Evolutionary conservation across 1,140 invertebrate species (phyloP), one percentile per base, ranked within the genome.

Genomic region (Capitella teleta): DNA sequence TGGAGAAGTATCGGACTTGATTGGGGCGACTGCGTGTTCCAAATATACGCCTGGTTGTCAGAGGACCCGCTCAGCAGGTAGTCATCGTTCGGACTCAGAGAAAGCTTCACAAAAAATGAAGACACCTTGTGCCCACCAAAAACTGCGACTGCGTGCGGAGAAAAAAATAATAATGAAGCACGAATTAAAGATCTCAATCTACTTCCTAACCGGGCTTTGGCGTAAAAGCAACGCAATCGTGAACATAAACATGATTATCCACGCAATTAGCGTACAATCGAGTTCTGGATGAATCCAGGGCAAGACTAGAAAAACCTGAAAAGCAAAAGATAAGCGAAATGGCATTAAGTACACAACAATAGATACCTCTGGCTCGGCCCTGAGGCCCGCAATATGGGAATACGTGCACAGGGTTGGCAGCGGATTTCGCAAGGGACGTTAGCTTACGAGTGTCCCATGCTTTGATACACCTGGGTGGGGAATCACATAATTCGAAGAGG

Each of bases 221-320:
- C 58, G 78, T 78, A 61, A 82, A 86, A 0, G 82, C 80, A 0
- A 79, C 76, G 40, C 87, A 72, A 63, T 91, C 85, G 62, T 84
- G 91, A 58, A 82, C 80, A 64, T 90, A 91, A 37, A 93, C 86
- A 23, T 79, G 78, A 61, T 83, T 82, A 67, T 91, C 85, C 75
- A 86, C 83, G 66, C 86, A 89, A 65, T 81, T 88, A 3, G 84
- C 86, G 73, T 85, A 93, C 0, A 92, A 67, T n/a, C 76, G 77
- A 5, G 79, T 72, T 38, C 77, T 68, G 3, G 77, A 71, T 6
- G 80, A 79, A 64, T 87, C 83, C 47, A 89, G 74, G 14, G 82
- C 72, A 1, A 91, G 66, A 57, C 84, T 86, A 5, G 86, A 85
- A 65, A 84, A 89, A 1, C 86, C 87, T 67, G 28, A 21, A 53